Conservation (phyloP, 2,797 vertebrate genomes). For the Bufotes viridis region DNA sequence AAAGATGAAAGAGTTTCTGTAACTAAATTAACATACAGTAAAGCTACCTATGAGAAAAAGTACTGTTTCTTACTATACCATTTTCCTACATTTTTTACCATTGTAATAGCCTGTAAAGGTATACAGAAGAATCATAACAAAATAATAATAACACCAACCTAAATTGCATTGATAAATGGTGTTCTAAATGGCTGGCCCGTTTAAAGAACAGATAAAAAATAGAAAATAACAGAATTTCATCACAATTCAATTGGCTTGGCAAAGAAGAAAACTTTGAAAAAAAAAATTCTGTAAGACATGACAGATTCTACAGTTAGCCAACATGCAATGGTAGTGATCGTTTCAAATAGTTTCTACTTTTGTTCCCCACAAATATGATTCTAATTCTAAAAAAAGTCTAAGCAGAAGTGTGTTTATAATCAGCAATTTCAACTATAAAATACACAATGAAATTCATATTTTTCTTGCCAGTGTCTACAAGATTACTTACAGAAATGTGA, state of each 20-base stretch:
- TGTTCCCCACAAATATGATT: neutral
- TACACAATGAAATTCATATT: constrained; percentile 41
- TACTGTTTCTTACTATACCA: no score
- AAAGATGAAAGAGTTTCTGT: no score
- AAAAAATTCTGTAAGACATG: rapidly evolving
- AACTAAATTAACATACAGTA: no score
- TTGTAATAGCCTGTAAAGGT: no score
- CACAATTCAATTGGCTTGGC: neutral
- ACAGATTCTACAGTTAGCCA: neutral
- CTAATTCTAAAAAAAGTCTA: neutral
- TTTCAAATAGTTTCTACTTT: neutral
- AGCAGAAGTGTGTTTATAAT: constrained; percentile 6
- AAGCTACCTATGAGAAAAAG: no score
- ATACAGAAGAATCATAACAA: no score
- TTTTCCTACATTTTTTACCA: no score
- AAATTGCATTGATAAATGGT: no score
- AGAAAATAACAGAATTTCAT: neutral
- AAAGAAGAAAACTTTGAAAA: neutral
- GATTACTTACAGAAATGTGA: constrained; percentile 85
- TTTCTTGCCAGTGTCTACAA: constrained; percentile 12
- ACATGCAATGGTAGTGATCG: neutral
- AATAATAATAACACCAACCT: no score
- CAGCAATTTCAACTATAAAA: constrained; percentile 19
- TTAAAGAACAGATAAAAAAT: neutral
- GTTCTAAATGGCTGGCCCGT: no score